Evolutionary conservation across 2,797 vertebrate species (phyloP), one percentile per base, ranked within the genome.

Genomic region (Enteromius paludinosus): DNA sequence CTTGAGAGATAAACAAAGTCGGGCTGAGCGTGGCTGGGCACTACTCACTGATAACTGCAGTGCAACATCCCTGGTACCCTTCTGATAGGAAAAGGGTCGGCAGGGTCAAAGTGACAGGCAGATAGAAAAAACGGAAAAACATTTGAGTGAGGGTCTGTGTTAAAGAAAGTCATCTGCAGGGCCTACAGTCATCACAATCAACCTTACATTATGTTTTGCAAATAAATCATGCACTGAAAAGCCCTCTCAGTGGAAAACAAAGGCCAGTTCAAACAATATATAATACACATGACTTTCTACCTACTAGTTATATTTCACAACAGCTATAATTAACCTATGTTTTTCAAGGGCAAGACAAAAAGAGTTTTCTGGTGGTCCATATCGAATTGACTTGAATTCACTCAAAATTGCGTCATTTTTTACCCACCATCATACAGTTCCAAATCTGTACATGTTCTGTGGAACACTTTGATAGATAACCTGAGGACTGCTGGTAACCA

Each of bases 141-240:
- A 65, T 72, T 33, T 45, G n/a, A 82, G 33, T 3, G 35, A 61
- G 9, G 28, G n/a, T 68, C 25, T 43, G 28, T 47, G 71, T 35
- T 17, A 1, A 62, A 61, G 30, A 43, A 28, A 59, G 64, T 8
- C 38, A 68, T 77, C 23, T 62, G n/a, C 43, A 17, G 72, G 70
- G 79, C 43, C 35, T 17, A 12, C 17, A 54, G 35, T 25, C 85
- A 90, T n/a, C 85, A 90, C 88, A 88, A 85, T 90, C 88, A 85
- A 83, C 82, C 80, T 62, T 47, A 87, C 86, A 88, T 43, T 25
- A 85, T 25, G 54, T 86, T 86, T 81, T 71, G 75, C 83, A 88
- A 88, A 86, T 30, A 84, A 83, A 79, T 38, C 49, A 82, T 85
- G 59, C 14, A 15, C 14, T 45, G 18, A 43, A 18, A 54, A 75